Base-by-base conservation (phyloP, 2,888 invertebrate species). In the Chymomyza fuscimana region DNA sequence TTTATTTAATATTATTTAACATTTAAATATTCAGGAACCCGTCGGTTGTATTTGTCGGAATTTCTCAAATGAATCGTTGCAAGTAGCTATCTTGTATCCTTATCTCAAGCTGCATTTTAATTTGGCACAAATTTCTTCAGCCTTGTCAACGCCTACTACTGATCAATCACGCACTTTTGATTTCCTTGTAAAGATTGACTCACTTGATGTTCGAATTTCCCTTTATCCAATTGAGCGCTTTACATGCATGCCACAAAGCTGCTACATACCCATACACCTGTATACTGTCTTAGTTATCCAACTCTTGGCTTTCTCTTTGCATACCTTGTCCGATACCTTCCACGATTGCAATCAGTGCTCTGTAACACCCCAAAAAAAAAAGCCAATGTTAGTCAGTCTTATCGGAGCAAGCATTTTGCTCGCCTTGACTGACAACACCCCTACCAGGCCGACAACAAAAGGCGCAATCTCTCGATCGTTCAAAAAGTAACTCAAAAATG, bases 401-500 rank as follows among this genome's bases (percentile, higher is more conserved):
- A 82, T 82, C 82, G 81, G 72, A 12, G 69, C 63, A 72, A 69
- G 69, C 65, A 73, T 81, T 79, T 78, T 74, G 76, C 29, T 19
- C 15, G 32, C 9, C 80, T 73, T 76, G 61, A 63, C 78, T 86
- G 86, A 82, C 82, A 86, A 81, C 82, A 82, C 82, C 86, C 84
- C 82, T 81, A 80, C 86, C 63, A 58, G 65, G 63, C 25, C 29
- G 65, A 70, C 59, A 67, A 58, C 58, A 51, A 25, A 29, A 32
- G 60, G 25, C 59, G 63, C 51, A 63, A 80, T 19, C 29, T 51
- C 29, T 54, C 50, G 63, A 69, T 70, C 67, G 70, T 67, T 74
- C 64, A 36, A 78, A 73, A 46, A 46, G 40, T 12, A 46, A 46
- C 40, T 78, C 78, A 78, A 46, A 78, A 79, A 78, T 77, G 73